Percentiles rank a stretch among this genome's conserved stretches.
phyloP scores from a whole-genome alignment of 2,888 invertebrate species.

The Erpobdella octoculata region DNA sequence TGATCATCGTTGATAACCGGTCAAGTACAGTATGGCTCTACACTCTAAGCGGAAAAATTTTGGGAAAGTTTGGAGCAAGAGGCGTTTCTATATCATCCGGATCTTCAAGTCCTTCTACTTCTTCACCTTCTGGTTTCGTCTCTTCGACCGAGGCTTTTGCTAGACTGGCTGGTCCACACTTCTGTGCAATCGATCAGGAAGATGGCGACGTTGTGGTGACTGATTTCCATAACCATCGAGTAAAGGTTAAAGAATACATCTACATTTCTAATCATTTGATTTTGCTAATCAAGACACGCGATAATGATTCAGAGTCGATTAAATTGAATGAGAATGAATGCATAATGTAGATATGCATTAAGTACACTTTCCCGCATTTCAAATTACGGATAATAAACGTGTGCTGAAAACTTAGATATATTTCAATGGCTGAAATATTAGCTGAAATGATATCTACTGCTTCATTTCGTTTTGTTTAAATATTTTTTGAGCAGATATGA shows the following conservation, averaged over 20 bases:
- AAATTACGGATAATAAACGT: too few relatives aligned
- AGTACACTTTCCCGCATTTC: too few relatives aligned
- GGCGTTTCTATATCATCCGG: conserved; percentile 49
- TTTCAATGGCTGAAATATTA: too few relatives aligned
- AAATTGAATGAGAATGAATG: too few relatives aligned
- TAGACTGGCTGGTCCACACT: conserved; percentile 57
- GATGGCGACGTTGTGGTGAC: conserved; percentile 55
- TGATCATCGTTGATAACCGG: conserved; percentile 57
- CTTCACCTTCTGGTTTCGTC: conserved; percentile 18
- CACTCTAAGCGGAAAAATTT: conserved; percentile 54
- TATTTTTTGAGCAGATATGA: too few relatives aligned
- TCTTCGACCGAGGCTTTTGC: conserved; percentile 53
- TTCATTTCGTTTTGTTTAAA: too few relatives aligned
- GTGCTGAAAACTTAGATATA: too few relatives aligned
- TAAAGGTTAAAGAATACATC: conserved; percentile 34
- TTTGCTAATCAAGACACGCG: too few relatives aligned
- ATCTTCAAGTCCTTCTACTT: background rate
- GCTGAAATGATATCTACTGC: too few relatives aligned
- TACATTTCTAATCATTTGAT: too few relatives aligned
- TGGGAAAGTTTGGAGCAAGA: conserved; percentile 53
- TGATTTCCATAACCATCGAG: conserved; percentile 57
- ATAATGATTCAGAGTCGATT: too few relatives aligned
- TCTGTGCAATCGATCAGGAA: conserved; percentile 54
- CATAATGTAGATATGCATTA: too few relatives aligned
- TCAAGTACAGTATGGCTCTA: conserved; percentile 54